Percentiles rank a stretch among this genome's conserved stretches.
Evolutionary conservation across 2,113 vertebrate genomes (phyloP).

Genomic region (Sturnus vulgaris): DNA sequence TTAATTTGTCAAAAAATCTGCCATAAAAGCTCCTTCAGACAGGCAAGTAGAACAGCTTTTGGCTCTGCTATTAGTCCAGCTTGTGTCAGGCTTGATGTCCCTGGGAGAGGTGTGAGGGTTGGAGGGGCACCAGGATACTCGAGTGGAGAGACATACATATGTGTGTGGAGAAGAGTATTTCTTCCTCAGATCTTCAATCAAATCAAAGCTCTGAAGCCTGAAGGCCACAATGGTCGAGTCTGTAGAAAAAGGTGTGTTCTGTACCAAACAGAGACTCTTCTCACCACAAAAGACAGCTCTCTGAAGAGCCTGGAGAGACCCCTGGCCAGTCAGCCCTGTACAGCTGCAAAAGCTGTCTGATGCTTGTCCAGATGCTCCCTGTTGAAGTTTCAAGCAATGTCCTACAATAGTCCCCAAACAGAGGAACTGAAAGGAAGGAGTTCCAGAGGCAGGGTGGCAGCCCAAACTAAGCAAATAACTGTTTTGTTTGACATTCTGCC

Average conservation of each 20-base stretch:
- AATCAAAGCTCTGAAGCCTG: neutral
- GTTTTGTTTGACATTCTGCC: constrained; percentile 55
- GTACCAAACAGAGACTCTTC: neutral
- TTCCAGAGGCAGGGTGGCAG: neutral
- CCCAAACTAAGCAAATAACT: constrained; percentile 24
- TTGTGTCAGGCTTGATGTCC: neutral
- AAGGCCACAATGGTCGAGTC: neutral
- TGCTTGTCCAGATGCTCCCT: neutral
- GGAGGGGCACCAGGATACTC: neutral
- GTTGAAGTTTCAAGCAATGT: neutral
- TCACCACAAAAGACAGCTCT: neutral
- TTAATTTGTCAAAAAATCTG: neutral
- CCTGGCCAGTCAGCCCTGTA: neutral
- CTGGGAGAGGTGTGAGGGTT: neutral
- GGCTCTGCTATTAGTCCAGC: neutral
- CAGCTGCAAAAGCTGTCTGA: neutral
- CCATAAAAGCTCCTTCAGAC: neutral
- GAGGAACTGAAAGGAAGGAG: neutral
- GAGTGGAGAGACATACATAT: fast-evolving
- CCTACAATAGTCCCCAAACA: neutral
- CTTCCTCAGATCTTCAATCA: neutral
- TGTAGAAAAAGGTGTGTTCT: neutral
- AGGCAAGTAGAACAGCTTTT: neutral
- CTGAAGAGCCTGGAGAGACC: neutral
- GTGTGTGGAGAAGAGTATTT: neutral